These are phyloP conservation scores for Orgyia antiqua DNA, from an alignment of 2,888 invertebrate genomes.

Conservation along the genomic window DNA sequence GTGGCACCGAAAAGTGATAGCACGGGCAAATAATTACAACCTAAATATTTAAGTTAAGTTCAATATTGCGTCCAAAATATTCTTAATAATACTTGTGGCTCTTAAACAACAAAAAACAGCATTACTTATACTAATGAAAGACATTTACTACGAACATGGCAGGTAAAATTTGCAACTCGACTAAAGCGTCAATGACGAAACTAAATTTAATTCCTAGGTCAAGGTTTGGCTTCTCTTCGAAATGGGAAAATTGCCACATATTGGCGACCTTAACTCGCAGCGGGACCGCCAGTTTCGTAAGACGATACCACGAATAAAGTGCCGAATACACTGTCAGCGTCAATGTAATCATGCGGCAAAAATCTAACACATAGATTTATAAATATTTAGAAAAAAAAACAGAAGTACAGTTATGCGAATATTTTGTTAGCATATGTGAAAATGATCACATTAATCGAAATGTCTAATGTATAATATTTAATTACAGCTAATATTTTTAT, in stretches of 20 bases:
- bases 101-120: no score
- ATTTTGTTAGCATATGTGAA: no score
- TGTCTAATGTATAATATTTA: no score
- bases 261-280: conserved; percentile 65
- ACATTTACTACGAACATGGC: conserved; percentile 19
- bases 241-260: conserved; percentile 76
- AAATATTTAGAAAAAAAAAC: not conserved
- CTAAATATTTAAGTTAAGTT: no score
- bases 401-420: no score
- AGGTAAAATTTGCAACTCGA: conserved; percentile 44
- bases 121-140: no score
- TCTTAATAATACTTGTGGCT: no score
- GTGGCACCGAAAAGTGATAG: no score
- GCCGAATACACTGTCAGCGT: conserved; percentile 30
- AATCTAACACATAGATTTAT: not conserved
- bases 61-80: no score
- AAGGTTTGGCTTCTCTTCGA: conserved; percentile 73
- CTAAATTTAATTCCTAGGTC: conserved; percentile 71
- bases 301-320: conserved; percentile 43
- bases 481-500: no score
- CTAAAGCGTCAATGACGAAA: conserved; percentile 58
- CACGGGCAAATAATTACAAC: no score
- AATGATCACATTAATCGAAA: no score
- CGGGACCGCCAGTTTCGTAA: conserved; percentile 61
- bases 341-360: conserved; percentile 12